Evolutionary conservation across 2,888 invertebrate species (phyloP), one percentile per base, ranked within the genome.

Genomic region (Dendrolimus houi): DNA sequence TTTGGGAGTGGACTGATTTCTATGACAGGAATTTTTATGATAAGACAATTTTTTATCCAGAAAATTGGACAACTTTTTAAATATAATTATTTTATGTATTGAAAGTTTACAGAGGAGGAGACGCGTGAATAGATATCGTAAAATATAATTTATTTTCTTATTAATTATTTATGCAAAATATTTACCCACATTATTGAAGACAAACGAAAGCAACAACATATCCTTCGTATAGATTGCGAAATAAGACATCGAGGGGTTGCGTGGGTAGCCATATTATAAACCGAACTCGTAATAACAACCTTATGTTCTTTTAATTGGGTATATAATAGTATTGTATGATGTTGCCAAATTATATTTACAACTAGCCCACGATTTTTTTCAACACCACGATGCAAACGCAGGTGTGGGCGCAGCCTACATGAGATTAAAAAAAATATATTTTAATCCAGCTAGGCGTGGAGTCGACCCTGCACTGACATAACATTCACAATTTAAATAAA

Each of bases 351-450:
- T 60, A 57, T 78, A 72, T 79, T 77, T 78, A 79, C 80, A 72
- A 77, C 66, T 72, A 71, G 72, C 82, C 83, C 81, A 85, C 82
- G 81, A 74, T 79, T 79, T 77, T 84, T 85, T 80, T 77, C 72
- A 71, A 71, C 70, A 68, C 70, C 61, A 70, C 64, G 64, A 69
- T 69, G 71, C 65, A 68, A 66, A 64, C 59, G 64, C 57, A 59
- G 67, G 71, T 72, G 85, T 85, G 80, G 87, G 87, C 80, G 83
- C 83, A 66, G 70, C 85, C 85, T 84, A 85, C 85, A 75, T 79
- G 64, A 59, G 65, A 66, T 66, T 69, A 79, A 75, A 75, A 79
- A 77, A 80, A 79, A 74, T 71, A 70, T 72, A 70, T 68, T 68
- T 73, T 74, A 75, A 66, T 68, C 72, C 74, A 70, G 65, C 75